A percentile compares a stretch with the other conserved stretches of the same genome.
Evolutionary conservation across 1,140 invertebrate genomes (phyloP).

Genomic region (Drosophila repletoides): DNA sequence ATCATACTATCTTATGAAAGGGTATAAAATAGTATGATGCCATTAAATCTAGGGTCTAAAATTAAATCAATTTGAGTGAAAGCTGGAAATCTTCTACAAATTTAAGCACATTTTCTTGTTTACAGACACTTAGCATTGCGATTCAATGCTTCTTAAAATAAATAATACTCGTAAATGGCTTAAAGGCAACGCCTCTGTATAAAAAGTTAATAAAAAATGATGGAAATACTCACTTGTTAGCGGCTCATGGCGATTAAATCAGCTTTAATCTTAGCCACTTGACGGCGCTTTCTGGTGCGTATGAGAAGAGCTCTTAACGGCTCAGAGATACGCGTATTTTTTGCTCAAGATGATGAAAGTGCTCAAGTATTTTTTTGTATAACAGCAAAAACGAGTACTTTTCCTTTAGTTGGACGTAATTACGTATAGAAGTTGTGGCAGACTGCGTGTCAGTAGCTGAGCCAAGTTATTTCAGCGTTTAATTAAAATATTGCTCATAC

Average conservation of each 20-base stretch:
- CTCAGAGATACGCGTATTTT: not conserved
- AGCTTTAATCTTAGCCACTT: constrained; percentile 21
- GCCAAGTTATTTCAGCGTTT: constrained; percentile 38
- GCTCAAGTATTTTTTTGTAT: not conserved
- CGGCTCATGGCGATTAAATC: constrained; percentile 17
- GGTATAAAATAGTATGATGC: too few species aligned
- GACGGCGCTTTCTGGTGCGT: constrained; percentile 6
- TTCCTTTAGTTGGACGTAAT: constrained; percentile 18
- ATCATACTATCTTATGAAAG: too few species aligned
- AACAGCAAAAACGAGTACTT: not conserved
- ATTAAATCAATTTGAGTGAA: not conserved
- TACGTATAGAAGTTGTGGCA: not conserved
- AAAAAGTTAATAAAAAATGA: not conserved
- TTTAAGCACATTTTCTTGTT: not conserved
- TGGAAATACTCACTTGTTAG: constrained; percentile 29
- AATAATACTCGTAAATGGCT: not conserved
- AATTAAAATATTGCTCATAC: constrained; percentile 57
- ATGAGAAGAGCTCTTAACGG: not conserved
- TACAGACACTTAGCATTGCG: not conserved
- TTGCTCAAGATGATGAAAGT: not conserved
- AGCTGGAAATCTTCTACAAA: too few species aligned
- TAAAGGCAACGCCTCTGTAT: not conserved
- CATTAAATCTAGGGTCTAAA: too few species aligned
- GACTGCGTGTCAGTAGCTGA: not conserved
- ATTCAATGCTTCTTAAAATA: too few species aligned